A percentile compares a stretch with the other conserved stretches of the same genome.
Evolutionary conservation across 2,888 invertebrate genomes (phyloP).

Genomic region (Xylota sylvarum): DNA sequence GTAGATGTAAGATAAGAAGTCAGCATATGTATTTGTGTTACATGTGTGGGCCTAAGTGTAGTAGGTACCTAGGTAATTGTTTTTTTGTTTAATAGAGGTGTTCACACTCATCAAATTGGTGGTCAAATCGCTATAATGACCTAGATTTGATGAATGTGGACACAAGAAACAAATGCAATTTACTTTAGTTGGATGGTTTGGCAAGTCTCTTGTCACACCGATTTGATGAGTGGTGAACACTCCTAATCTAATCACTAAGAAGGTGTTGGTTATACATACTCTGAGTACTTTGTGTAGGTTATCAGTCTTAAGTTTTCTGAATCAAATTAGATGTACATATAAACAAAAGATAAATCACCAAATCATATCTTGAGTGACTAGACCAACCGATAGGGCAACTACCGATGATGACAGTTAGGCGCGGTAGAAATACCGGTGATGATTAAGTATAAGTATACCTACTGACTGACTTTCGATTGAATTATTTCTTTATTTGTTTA

Average conservation of each 20-base stretch:
- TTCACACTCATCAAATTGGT: no score
- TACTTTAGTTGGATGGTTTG: no score
- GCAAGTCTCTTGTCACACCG: no score
- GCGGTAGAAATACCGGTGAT: constrained; percentile 23
- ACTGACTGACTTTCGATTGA: constrained; percentile 3
- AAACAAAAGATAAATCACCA: constrained; percentile 38
- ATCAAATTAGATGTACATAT: constrained; percentile 19
- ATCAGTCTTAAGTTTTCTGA: constrained; percentile 12
- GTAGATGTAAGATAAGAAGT: constrained; percentile 56
- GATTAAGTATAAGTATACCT: constrained; percentile 29
- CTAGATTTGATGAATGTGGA: no score
- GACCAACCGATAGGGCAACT: constrained; percentile 8
- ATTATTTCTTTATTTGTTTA: constrained; percentile 14
- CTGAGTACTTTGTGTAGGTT: constrained; percentile 8
- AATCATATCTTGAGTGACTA: constrained; percentile 22
- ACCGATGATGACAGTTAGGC: not conserved
- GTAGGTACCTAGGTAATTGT: constrained; percentile 22
- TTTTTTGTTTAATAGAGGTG: constrained; percentile 3
- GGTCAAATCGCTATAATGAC: no score
- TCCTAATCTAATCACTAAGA: constrained; percentile 31
- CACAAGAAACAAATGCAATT: no score
- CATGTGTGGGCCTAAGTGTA: constrained; percentile 46
- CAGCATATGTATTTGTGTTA: constrained; percentile 23
- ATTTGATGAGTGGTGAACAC: no score
- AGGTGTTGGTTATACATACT: constrained; percentile 7